phyloP scores from a whole-genome alignment of 2,113 vertebrate species.

The Campylorhamphus procurvoides region DNA sequence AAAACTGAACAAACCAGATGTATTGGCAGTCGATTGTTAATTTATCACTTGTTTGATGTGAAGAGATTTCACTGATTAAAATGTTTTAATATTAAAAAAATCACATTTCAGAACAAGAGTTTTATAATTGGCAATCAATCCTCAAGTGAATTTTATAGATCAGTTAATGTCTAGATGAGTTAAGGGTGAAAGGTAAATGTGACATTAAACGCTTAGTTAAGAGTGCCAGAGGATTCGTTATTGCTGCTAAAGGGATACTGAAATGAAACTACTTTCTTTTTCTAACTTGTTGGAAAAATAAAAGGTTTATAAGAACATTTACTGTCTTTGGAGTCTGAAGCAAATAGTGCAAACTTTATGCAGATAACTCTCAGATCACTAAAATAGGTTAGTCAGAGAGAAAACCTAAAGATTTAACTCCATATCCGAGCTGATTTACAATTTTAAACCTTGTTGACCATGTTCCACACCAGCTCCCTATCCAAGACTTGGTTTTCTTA shows the following conservation, averaged over 20 bases:
- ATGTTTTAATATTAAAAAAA: constrained; percentile 43
- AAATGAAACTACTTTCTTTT: background rate
- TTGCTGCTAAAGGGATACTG: background rate
- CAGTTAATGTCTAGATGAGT: constrained; percentile 63
- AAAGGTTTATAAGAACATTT: constrained; percentile 35
- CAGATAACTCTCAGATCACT: constrained; percentile 27
- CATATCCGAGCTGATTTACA: background rate
- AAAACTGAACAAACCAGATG: background rate
- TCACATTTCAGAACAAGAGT: constrained; percentile 30
- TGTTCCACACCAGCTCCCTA: background rate
- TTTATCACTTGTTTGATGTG: constrained; percentile 7
- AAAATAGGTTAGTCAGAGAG: background rate
- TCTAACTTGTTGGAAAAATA: constrained; percentile 31
- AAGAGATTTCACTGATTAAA: constrained; percentile 38
- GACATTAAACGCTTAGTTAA: constrained; percentile 69
- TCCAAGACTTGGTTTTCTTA: background rate
- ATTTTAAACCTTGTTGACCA: constrained; percentile 6
- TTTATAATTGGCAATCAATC: constrained; percentile 62
- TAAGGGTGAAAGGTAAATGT: constrained; percentile 62
- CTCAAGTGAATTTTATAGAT: constrained; percentile 59
- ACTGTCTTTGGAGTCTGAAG: background rate
- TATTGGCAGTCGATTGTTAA: background rate
- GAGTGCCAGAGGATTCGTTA: constrained; percentile 65
- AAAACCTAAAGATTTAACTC: background rate
- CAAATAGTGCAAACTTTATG: constrained; percentile 15